phyloP scores from a whole-genome alignment of 1,140 invertebrate species.

The Hypsibius dujardini region DNA sequence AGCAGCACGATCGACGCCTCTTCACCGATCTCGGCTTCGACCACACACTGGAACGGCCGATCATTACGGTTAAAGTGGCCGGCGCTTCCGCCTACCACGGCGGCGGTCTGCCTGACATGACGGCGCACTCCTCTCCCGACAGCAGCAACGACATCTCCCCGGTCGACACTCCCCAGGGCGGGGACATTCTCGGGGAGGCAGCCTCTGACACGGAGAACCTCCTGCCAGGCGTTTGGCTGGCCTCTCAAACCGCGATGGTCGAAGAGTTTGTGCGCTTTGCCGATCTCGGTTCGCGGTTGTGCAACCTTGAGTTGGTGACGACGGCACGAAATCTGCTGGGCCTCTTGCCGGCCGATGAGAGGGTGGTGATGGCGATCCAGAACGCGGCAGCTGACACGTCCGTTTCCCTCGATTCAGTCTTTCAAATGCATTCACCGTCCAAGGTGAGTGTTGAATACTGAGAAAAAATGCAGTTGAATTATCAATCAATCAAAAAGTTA shows the following conservation, averaged over 20 bases:
- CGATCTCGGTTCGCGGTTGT: slow-evolving; percentile 16
- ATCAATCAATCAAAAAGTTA: no score
- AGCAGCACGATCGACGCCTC: neutral
- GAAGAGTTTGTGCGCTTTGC: slow-evolving; percentile 16
- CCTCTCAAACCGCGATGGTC: slow-evolving; percentile 10
- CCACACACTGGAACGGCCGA: slow-evolving; percentile 31
- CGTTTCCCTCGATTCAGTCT: neutral
- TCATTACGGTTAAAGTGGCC: slow-evolving; percentile 60
- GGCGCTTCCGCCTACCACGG: neutral
- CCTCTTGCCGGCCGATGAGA: neutral
- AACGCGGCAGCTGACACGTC: neutral
- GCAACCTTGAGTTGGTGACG: slow-evolving; percentile 28
- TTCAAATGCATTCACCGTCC: neutral
- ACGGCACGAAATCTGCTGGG: slow-evolving; percentile 16
- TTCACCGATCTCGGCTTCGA: neutral
- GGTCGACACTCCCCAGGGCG: slow-evolving; percentile 27
- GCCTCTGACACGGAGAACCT: slow-evolving; percentile 18
- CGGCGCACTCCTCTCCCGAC: slow-evolving; percentile 66
- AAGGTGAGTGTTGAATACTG: no score
- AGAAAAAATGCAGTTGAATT: no score
- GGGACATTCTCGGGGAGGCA: slow-evolving; percentile 17
- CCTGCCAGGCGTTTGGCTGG: slow-evolving; percentile 19
- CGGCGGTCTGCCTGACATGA: slow-evolving; percentile 40
- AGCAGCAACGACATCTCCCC: slow-evolving; percentile 70
- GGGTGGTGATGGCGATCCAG: neutral